Conservation (phyloP, 2,888 invertebrate species). For the Bugula neritina region DNA sequence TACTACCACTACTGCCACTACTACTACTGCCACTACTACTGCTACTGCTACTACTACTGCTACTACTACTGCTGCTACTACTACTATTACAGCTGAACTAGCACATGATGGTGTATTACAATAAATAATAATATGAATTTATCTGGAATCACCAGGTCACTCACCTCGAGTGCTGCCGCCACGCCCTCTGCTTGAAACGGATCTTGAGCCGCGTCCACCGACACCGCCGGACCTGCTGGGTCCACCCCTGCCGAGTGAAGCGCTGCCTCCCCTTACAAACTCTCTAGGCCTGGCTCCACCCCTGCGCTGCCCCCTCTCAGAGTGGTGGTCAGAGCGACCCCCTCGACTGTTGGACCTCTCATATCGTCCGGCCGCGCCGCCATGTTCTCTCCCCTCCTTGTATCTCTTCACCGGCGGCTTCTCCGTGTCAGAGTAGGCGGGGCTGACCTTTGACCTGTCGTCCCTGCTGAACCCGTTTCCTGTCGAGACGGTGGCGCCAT, state of each 20-base stretch:
- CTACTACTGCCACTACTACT: not conserved
- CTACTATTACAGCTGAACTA: not conserved
- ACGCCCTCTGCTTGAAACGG: not conserved
- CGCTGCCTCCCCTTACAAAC: slow-evolving; percentile 46
- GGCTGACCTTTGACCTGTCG: slow-evolving; percentile 10
- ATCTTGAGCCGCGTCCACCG: not conserved
- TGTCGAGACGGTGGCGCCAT: too few species aligned
- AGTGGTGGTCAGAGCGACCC: not conserved
- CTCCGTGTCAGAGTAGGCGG: not conserved
- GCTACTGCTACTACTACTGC: not conserved
- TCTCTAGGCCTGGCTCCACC: slow-evolving; percentile 33
- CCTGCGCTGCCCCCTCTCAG: not conserved
- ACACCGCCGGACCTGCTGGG: slow-evolving; percentile 32
- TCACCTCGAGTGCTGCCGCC: not conserved
- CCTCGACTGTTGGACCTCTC: not conserved
- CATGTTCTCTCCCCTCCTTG: not conserved
- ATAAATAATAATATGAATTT: too few species aligned
- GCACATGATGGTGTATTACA: too few species aligned
- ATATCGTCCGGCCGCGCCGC: not conserved
- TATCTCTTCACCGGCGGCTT: slow-evolving; percentile 4
- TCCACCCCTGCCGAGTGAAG: slow-evolving; percentile 34
- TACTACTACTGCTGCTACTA: not conserved
- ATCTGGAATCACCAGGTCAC: too few species aligned
- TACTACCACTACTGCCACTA: not conserved
- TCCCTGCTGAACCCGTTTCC: not conserved